Percentiles rank a stretch among this genome's conserved stretches.
phyloP scores from a whole-genome alignment of 2,113 vertebrate genomes.

The Gobiocypris rarus region DNA sequence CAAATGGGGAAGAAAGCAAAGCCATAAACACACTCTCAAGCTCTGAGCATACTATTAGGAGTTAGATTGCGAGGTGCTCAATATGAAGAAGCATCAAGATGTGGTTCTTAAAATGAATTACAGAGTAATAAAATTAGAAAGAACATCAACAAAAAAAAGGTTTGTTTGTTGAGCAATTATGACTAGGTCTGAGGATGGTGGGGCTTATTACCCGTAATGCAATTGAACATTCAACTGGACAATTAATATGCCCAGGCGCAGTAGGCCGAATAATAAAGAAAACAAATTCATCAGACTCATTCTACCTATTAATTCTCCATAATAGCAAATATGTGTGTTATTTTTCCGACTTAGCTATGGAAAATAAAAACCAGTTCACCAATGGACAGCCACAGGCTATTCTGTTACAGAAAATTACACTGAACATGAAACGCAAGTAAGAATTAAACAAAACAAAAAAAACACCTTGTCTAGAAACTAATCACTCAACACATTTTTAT shows the following conservation, averaged over 20 bases:
- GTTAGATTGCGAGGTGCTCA: background rate
- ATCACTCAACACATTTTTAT: background rate
- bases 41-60: background rate
- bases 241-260: constrained; percentile 18
- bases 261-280: constrained; percentile 12
- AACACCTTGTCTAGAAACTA: background rate
- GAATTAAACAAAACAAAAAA: background rate
- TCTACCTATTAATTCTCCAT: constrained; percentile 3
- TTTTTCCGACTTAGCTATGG: background rate
- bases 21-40: background rate
- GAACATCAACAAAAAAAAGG: background rate
- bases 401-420: constrained; percentile 4
- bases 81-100: background rate
- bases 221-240: background rate
- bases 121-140: background rate
- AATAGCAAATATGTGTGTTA: background rate
- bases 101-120: constrained; percentile 3
- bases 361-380: constrained; percentile 7
- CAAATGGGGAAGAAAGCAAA: background rate
- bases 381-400: background rate
- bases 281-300: constrained; percentile 13
- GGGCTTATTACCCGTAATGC: constrained; percentile 14
- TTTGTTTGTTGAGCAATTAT: constrained; percentile 22
- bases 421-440: background rate
- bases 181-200: background rate